Base-by-base conservation (phyloP, 2,113 vertebrate genomes). In the Oreochromis aureus region DNA sequence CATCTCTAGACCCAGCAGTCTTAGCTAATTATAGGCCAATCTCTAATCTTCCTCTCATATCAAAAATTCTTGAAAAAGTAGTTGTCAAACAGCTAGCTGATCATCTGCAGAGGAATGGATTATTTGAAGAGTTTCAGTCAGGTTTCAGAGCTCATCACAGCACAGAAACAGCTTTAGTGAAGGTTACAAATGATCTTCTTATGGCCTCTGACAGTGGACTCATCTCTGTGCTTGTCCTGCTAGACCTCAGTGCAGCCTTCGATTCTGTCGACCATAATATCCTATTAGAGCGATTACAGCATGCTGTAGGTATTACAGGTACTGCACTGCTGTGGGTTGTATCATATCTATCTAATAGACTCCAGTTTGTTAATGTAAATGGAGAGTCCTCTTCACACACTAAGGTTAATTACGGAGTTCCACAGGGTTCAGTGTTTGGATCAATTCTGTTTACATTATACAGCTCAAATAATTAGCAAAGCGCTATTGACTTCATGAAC, bases 201-300 rank as follows among this genome's bases (percentile, higher is more conserved):
- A 55, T 55, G 53, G 5, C 53, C 53, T 22, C 53, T 55, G 53
- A 56, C n/a, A 55, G 54, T 55, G n/a, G 10, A 55, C 54, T 55
- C 54, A 24, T 55, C 54, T 55, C 54, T 24, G n/a, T 55, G 54
- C 54, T 56, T 56, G 22, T 56, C 22, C 54, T 24, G 10, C 54
- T 12, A 12, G 54, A 55, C 54, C 54, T 4, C 1, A 24, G 54
- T 24, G n/a, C 54, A 55, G n/a, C 10, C 1, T 24, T 24, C 2
- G 0, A 55, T 55, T 22, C 53, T 12, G n/a, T 55, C 0, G n/a
- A 55, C 5, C 53, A 22, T 55, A 55, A 55, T 55, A 55, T 55
- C 0, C n/a, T 12, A 12, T 53, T 55, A 22, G n/a, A 55, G 53
- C 10, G 1, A 55, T 22, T 55, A 12, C n/a, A 55, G 0, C n/a